Percentiles rank a stretch among this genome's conserved stretches.
Conservation (phyloP, 1,140 invertebrate species). For the Medauroidea extradentata region DNA sequence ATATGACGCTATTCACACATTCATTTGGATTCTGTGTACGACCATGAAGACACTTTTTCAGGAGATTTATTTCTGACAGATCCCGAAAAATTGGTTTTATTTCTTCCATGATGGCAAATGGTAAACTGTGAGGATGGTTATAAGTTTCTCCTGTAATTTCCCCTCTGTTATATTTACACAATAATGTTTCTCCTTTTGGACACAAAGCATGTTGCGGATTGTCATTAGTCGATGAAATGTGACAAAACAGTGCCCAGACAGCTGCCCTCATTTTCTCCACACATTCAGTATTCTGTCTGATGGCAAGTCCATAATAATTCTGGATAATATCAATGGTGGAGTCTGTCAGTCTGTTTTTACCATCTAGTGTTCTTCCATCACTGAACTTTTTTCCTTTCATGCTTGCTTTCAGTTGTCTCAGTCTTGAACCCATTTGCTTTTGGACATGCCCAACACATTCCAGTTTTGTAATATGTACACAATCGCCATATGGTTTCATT, state of each 20-base stretch:
- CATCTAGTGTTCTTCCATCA: constrained; percentile 11
- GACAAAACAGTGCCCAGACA: constrained; percentile 22
- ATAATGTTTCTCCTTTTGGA: constrained; percentile 27
- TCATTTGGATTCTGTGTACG: constrained; percentile 21
- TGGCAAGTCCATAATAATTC: constrained; percentile 21
- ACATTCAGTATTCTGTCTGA: constrained; percentile 16
- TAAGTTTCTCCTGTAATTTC: constrained; percentile 12
- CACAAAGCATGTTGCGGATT: constrained; percentile 26
- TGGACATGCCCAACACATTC: constrained; percentile 22
- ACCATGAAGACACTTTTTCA: constrained; percentile 22
- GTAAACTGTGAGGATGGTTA: constrained; percentile 8
- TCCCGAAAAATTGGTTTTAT: constrained; percentile 18
- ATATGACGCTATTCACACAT: constrained; percentile 18
- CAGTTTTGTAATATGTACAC: constrained; percentile 16
- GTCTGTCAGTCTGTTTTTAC: constrained; percentile 14
- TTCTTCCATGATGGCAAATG: constrained; percentile 12
- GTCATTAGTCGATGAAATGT: constrained; percentile 18
- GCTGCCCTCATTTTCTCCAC: constrained; percentile 15
- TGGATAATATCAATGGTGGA: constrained; percentile 18
- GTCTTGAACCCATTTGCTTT: constrained; percentile 16
- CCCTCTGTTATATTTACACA: constrained; percentile 33
- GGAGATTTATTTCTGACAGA: constrained; percentile 9
- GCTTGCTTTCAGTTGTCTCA: constrained; percentile 1
- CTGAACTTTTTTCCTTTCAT: background rate
- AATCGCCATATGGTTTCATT: constrained; percentile 18